Base-by-base conservation (phyloP, 1,140 invertebrate genomes). In the Platyscapa corneri region DNA sequence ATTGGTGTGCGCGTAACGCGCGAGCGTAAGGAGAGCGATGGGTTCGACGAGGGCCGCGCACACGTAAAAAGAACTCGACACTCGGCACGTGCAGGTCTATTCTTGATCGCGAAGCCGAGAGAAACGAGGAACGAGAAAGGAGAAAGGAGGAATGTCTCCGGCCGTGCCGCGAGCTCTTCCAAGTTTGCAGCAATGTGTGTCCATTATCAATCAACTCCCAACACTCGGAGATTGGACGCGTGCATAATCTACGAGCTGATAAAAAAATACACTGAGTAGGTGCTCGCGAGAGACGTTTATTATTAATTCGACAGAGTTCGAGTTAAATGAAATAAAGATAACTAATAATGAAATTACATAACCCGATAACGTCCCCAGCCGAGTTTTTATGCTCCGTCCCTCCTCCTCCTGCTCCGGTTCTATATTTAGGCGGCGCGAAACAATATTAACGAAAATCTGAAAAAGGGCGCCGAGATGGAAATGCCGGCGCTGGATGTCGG, bases 301-400 rank as follows among this genome's bases (percentile, higher is more conserved):
- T 72, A 72, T 72, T 72, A 72, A 67, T 67, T 34, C 30, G 65
- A 67, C 12, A 30, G 65, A 67, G n/a, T 67, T 67, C 27, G 65
- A 67, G 32, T 32, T 39, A 39, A 37, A 72, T 72, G 39, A 39
- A 72, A 72, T 72, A 72, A 72, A 23, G 37, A 39, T 37, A 23
- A 39, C n/a, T 39, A 39, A 39, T 72, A 72, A 72, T 72, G 34
- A 37, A 72, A 72, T 72, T 72, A 72, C 20, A 72, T 72, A 39
- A 72, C 14, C 37, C 10, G 70, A 72, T 72, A 37, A 72, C 1
- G 70, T 20, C 39, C 23, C 32, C 18, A 37, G 70, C 70, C 18
- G 70, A 39, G 37, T 39, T 39, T 72, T 39, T 32, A 39, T 39
- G 34, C 20, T 39, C 70, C 12, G n/a, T n/a, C n/a, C n/a, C n/a